A percentile compares a stretch with the other conserved stretches of the same genome.
These are phyloP conservation scores for Lysandra bellargus DNA, from an alignment of 2,888 invertebrate genomes.

Conservation along the genomic window DNA sequence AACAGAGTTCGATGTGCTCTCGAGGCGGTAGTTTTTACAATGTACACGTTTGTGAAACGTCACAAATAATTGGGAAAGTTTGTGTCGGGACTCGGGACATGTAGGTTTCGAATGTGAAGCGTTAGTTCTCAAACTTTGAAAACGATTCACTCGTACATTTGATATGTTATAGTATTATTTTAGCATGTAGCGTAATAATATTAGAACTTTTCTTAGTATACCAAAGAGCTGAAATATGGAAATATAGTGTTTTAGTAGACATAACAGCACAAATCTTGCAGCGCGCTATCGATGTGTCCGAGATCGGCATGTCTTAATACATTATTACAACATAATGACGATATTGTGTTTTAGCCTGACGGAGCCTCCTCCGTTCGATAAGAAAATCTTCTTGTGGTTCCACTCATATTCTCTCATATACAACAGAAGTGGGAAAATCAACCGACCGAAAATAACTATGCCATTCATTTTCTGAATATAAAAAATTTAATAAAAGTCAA, in stretches of 20 bases:
- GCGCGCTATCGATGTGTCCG: too few relatives aligned
- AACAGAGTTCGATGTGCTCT: conserved; percentile 3
- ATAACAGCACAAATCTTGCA: too few relatives aligned
- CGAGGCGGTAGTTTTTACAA: conserved; percentile 15
- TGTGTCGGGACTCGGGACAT: background rate
- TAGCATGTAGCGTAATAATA: background rate
- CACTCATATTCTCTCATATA: too few relatives aligned
- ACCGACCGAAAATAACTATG: background rate
- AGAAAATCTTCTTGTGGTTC: too few relatives aligned
- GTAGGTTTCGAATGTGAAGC: background rate
- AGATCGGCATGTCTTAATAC: too few relatives aligned
- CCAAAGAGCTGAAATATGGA: background rate
- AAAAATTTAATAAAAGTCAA: background rate
- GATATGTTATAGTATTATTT: background rate
- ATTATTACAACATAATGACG: too few relatives aligned
- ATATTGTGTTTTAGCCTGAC: too few relatives aligned
- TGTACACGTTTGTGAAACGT: background rate
- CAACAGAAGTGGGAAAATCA: too few relatives aligned
- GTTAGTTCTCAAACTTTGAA: background rate
- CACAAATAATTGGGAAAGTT: conserved; percentile 18
- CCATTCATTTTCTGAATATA: background rate
- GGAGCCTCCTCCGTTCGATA: too few relatives aligned
- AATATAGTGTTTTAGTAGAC: too few relatives aligned
- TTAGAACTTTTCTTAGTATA: background rate
- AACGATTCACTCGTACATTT: background rate